Percentiles rank a stretch among this genome's conserved stretches.
Conservation (phyloP, 2,113 vertebrate species). For the Calonectris borealis region DNA sequence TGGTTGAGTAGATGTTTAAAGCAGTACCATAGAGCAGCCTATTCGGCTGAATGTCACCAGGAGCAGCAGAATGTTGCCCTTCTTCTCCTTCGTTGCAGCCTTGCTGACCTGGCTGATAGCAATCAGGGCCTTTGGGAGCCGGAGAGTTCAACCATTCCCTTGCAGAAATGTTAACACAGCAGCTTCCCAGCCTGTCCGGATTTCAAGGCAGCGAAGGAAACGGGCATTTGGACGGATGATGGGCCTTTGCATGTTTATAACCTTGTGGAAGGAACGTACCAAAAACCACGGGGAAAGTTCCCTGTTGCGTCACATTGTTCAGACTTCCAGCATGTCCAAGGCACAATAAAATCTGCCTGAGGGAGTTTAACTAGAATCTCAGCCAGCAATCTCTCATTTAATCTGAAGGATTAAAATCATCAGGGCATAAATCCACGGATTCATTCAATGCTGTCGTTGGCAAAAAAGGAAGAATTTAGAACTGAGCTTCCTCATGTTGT, state of each 20-base stretch:
- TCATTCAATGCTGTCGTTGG: background rate
- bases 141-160: background rate
- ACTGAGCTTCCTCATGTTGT: background rate
- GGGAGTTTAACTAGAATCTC: background rate
- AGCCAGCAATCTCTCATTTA: background rate
- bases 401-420: background rate
- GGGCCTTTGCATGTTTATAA: background rate
- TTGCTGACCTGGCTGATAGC: background rate
- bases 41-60: background rate
- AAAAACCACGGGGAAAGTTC: background rate
- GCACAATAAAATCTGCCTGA: background rate
- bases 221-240: rapidly evolving
- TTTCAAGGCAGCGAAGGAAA: background rate
- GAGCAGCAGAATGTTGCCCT: background rate
- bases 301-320: rapidly evolving
- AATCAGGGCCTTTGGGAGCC: background rate
- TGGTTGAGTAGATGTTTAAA: background rate
- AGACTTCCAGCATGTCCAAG: background rate
- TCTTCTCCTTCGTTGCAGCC: background rate
- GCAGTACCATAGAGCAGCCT: too few species aligned
- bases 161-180: background rate
- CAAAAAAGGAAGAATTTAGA: background rate
- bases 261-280: background rate
- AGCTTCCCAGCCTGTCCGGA: background rate
- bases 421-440: background rate